phyloP scores from a whole-genome alignment of 1,140 invertebrate genomes.

The Gryon sp. region DNA sequence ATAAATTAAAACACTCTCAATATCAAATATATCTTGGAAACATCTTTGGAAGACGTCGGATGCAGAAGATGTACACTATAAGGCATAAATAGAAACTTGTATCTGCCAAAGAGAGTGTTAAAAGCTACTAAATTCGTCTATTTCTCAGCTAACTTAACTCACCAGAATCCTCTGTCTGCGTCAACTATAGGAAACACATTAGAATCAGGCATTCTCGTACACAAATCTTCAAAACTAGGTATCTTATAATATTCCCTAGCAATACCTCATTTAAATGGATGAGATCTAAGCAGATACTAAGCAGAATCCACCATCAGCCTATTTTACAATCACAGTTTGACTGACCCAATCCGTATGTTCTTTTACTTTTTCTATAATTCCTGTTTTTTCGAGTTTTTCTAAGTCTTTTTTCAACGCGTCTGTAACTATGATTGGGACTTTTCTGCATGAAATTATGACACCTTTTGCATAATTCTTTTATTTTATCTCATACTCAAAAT shows the following conservation, averaged over 20 bases:
- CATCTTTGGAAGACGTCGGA: conserved; percentile 38
- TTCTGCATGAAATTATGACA: conserved; percentile 64
- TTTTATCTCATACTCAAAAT: conserved; percentile 20
- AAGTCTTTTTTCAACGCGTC: conserved; percentile 65
- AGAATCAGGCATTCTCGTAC: neutral
- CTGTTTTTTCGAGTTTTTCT: conserved; percentile 49
- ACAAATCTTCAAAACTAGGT: neutral
- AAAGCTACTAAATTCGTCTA: neutral
- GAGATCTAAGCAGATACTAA: conserved; percentile 2
- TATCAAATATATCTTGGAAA: conserved; percentile 43
- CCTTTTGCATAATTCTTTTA: conserved; percentile 48
- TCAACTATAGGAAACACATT: conserved; percentile 6
- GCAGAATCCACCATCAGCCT: conserved; percentile 67
- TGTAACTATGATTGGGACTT: conserved; percentile 68
- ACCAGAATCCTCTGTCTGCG: conserved; percentile 8
- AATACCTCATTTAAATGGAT: conserved; percentile 4
- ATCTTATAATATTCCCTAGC: neutral
- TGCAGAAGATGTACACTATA: conserved; percentile 47
- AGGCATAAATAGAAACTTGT: conserved; percentile 40
- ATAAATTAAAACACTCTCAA: conserved; percentile 66
- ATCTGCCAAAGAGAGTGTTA: conserved; percentile 35
- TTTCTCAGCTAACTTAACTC: neutral
- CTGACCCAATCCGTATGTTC: conserved; percentile 71
- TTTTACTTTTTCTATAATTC: conserved; percentile 65
- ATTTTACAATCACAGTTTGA: conserved; percentile 74